Percentiles rank a stretch among this genome's conserved stretches.
phyloP scores from a whole-genome alignment of 2,113 vertebrate genomes.

The Rhinolophus sinicus region DNA sequence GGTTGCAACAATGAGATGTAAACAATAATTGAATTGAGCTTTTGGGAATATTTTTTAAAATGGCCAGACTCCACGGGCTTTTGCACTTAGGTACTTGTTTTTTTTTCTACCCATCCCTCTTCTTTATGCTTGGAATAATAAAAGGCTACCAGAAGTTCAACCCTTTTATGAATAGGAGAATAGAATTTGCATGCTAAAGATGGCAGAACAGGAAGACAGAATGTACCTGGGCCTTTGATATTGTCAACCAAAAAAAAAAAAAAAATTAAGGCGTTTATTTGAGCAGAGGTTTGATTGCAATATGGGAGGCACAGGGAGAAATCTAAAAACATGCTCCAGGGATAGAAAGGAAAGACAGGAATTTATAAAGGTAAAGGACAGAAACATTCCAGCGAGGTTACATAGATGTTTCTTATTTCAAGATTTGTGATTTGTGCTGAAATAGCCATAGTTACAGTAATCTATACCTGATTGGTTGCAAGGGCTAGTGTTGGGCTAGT shows the following conservation, averaged over 20 bases:
- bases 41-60: not conserved
- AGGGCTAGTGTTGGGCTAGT: not conserved
- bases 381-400: not conserved
- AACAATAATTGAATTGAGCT: not conserved
- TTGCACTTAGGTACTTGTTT: not conserved
- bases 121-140: not conserved
- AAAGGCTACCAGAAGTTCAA: not conserved
- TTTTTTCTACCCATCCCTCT: not conserved
- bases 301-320: not conserved
- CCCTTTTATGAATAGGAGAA: not conserved
- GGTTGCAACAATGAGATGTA: not conserved
- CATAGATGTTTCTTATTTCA: not conserved
- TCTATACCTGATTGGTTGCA: not conserved
- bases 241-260: not conserved
- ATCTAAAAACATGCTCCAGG: not conserved
- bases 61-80: accelerated
- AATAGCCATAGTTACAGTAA: not conserved
- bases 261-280: not conserved
- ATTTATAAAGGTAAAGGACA: not conserved
- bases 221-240: not conserved
- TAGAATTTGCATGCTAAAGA: not conserved
- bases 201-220: not conserved
- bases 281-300: not conserved
- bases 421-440: not conserved
- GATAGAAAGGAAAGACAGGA: not conserved